phyloP scores from a whole-genome alignment of 2,113 vertebrate species.

The Lucifuga dentata region DNA sequence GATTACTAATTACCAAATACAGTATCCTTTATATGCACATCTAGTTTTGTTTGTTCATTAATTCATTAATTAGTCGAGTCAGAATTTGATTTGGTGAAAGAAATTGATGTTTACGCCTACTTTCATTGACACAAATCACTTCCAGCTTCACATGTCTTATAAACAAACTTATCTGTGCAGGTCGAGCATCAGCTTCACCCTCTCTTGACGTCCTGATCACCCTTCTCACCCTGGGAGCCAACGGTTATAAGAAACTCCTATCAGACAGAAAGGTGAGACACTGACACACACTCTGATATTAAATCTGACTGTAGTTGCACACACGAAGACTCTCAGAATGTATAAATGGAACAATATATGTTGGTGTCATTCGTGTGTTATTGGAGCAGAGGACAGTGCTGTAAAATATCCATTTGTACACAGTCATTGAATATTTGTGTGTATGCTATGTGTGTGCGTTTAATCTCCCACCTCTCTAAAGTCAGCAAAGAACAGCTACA shows the following conservation, averaged over 20 bases:
- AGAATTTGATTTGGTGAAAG: no score
- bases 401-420: no score
- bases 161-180: constrained; percentile 67
- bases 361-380: background rate
- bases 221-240: constrained; percentile 90
- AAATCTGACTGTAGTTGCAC: background rate
- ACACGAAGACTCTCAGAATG: background rate
- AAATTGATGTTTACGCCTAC: no score
- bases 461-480: constrained; percentile 25
- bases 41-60: no score
- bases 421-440: background rate
- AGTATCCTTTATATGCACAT: no score
- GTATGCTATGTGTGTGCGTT: constrained; percentile 18
- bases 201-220: constrained; percentile 97
- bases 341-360: background rate
- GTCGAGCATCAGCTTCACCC: constrained; percentile 95
- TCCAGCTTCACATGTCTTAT: no score
- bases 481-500: constrained; percentile 23
- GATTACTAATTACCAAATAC: no score
- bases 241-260: constrained; percentile 92
- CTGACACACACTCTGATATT: background rate
- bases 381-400: no score
- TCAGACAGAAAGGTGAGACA: constrained; percentile 92
- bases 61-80: no score
- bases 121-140: no score